phyloP scores from a whole-genome alignment of 2,113 vertebrate genomes.

The Myodes glareolus region DNA sequence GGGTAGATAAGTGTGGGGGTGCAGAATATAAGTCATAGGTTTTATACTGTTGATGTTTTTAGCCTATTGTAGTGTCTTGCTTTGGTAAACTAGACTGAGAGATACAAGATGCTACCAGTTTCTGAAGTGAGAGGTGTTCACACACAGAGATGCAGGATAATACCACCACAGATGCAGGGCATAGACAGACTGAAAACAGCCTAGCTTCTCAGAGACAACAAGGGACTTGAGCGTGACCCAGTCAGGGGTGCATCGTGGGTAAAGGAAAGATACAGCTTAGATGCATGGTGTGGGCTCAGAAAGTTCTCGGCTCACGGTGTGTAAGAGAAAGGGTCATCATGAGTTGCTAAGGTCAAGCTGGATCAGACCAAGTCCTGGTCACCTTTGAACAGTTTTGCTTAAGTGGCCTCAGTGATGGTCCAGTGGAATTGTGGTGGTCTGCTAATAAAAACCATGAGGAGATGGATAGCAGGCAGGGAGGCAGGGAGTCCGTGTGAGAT shows the following conservation, averaged over 20 bases:
- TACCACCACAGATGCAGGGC: neutral
- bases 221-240: rapidly evolving
- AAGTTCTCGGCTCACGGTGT: neutral
- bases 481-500: neutral
- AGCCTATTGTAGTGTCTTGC: neutral
- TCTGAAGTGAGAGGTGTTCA: neutral
- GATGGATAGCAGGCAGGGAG: neutral
- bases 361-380: neutral
- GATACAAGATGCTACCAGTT: neutral
- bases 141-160: neutral
- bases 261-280: neutral
- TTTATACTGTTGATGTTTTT: neutral
- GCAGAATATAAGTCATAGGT: neutral
- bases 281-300: neutral
- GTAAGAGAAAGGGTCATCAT: neutral
- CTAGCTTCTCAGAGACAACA: neutral
- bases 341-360: neutral
- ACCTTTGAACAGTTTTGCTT: constrained; percentile 3
- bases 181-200: neutral
- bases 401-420: neutral
- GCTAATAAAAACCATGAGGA: neutral
- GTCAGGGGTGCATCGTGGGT: neutral
- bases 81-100: neutral
- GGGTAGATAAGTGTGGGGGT: neutral
- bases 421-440: neutral